Conservation (phyloP, 1,140 invertebrate genomes). For the Sminthurinus signatus region DNA sequence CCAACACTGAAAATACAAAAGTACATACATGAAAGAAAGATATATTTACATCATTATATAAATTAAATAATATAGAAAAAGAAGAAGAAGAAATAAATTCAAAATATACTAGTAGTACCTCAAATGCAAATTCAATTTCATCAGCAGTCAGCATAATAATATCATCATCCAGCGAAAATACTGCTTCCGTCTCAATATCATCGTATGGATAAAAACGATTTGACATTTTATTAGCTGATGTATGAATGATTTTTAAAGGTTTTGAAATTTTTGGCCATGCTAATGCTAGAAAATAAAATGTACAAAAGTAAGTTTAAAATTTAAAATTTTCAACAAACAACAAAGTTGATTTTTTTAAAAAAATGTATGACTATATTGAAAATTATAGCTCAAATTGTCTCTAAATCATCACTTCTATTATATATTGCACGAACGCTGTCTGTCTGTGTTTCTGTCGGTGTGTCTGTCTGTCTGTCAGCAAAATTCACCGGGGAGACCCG, state of each 20-base stretch:
- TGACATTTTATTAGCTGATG: constrained; percentile 84
- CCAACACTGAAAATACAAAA: constrained; percentile 64
- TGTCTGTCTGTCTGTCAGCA: too few relatives aligned
- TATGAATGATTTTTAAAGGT: constrained; percentile 82
- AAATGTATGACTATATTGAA: too few relatives aligned
- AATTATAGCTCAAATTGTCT: too few relatives aligned
- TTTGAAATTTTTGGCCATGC: constrained; percentile 82
- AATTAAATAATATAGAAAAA: background rate
- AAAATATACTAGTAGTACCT: constrained; percentile 46
- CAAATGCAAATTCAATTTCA: constrained; percentile 84
- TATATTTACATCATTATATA: background rate
- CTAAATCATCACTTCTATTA: too few relatives aligned
- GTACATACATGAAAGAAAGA: too few relatives aligned
- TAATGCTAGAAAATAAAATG: constrained; percentile 54
- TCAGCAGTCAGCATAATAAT: constrained; percentile 89
- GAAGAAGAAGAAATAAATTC: background rate
- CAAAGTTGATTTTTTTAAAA: too few relatives aligned
- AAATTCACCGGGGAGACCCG: too few relatives aligned
- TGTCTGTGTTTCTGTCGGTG: too few relatives aligned
- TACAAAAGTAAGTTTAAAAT: too few relatives aligned
- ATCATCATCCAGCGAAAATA: constrained; percentile 87
- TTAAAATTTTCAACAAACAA: too few relatives aligned
- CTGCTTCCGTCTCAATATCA: constrained; percentile 88
- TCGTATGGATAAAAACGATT: constrained; percentile 89
- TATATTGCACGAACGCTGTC: too few relatives aligned